These are phyloP conservation scores for Muscicapa adusta DNA, from an alignment of 2,113 vertebrate species.

Conservation along the genomic window DNA sequence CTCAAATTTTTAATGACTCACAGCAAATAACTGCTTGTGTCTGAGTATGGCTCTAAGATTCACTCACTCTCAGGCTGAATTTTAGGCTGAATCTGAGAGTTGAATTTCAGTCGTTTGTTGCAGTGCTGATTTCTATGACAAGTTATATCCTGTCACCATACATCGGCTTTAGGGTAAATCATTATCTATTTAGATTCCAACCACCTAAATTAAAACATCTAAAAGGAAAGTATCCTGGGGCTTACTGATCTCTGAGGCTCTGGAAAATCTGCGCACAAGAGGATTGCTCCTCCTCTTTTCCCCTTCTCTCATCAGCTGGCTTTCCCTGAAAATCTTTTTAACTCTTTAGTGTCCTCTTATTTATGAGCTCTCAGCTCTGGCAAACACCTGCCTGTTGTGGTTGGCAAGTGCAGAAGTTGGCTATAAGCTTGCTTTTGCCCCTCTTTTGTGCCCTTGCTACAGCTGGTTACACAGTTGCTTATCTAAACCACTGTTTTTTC, in stretches of 20 bases:
- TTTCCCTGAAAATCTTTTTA: neutral
- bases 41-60: neutral
- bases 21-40: neutral
- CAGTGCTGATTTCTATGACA: neutral
- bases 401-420: neutral
- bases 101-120: neutral
- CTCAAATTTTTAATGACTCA: neutral
- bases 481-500: neutral
- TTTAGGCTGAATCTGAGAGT: neutral
- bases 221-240: neutral
- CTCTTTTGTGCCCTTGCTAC: neutral
- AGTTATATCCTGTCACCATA: neutral
- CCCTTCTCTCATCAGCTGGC: neutral
- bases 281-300: neutral
- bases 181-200: neutral
- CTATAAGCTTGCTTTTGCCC: neutral
- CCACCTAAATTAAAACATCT: neutral
- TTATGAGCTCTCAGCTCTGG: neutral
- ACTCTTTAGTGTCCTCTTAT: neutral
- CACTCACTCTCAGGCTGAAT: neutral
- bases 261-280: neutral
- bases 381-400: neutral
- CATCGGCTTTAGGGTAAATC: neutral
- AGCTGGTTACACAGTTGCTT: neutral
- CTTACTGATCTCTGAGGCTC: constrained; percentile 5